Evolutionary conservation across 2,113 vertebrate genomes (phyloP).

Genomic region (Myodes glareolus): DNA sequence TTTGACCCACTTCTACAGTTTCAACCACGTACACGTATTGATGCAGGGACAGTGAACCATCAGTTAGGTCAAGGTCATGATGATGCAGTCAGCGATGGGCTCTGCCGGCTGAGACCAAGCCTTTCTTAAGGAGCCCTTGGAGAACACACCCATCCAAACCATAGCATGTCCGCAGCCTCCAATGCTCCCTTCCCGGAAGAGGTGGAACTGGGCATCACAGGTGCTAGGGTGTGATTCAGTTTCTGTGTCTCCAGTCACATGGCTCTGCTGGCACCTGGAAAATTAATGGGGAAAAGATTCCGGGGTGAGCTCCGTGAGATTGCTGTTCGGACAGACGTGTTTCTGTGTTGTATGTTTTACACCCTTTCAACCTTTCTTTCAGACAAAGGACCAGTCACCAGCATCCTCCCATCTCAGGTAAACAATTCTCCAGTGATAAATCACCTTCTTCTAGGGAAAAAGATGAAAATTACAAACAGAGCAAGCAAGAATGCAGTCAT

Average conservation of each 20-base stretch:
- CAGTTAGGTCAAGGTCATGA: background rate
- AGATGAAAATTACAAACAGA: constrained; percentile 86
- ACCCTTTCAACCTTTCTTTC: constrained; percentile 80
- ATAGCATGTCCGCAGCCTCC: too few species aligned
- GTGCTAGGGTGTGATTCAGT: constrained; percentile 25
- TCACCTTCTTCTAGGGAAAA: constrained; percentile 97
- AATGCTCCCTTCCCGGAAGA: background rate
- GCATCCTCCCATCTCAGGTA: constrained; percentile 94
- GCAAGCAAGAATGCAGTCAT: constrained; percentile 87
- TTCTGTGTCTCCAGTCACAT: constrained; percentile 57
- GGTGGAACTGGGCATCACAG: background rate
- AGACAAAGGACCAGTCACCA: constrained; percentile 96
- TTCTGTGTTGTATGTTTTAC: background rate
- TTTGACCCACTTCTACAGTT: background rate
- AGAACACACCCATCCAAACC: background rate
- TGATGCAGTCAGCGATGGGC: background rate
- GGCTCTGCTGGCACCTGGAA: background rate
- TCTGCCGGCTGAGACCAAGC: background rate
- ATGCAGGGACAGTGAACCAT: background rate
- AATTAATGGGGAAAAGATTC: accelerated
- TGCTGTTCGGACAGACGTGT: background rate
- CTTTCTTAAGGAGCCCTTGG: background rate
- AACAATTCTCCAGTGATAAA: constrained; percentile 95
- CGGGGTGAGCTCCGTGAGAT: accelerated
- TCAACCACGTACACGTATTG: background rate